Base-by-base conservation (phyloP, 1,140 invertebrate species). In the Platyscapa corneri region DNA sequence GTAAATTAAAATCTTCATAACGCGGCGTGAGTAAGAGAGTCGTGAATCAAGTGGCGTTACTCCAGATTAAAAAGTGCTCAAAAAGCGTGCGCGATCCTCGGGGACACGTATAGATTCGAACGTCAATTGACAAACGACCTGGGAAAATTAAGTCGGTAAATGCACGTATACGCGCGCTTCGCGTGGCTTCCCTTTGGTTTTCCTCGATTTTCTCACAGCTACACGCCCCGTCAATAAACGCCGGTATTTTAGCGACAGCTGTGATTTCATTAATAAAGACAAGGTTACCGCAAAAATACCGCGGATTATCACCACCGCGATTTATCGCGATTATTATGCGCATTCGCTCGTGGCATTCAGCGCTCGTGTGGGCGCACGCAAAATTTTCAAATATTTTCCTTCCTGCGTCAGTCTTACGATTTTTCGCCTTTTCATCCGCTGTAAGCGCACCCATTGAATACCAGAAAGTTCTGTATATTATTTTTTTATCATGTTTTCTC, bases 111-210 rank as follows among this genome's bases (percentile, higher is more conserved):
- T 77, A 30, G 67, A 60, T 82, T 82, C 72, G 72, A 65, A 30
- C 65, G 70, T 83, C 72, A 83, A 83, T 83, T 83, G 82, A 83
- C 82, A 83, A 86, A 78, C 80, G 81, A 83, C 76, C 74, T 27
- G 34, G 64, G 56, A 37, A 82, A 86, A 86, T 86, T 77, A 77
- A 77, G 80, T 78, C 75, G 67, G 67, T 82, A 42, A 82, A 82
- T 81, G 64, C 64, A 5, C 60, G 34, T 30, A 34, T 30, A 18
- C 42, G 46, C 10, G 12, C 42, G 42, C 42, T 46, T 12, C 42
- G 8, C 16, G 8, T 2, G 49, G 8, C 10, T 53, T 53, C 16
- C 18, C 16, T 18, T 14, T 18, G 8, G 10, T 32, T n/a, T n/a
- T 0, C 12, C 46, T 14, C 42, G 5, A 23, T 46, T 79, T 30